A percentile compares a stretch with the other conserved stretches of the same genome.
phyloP scores from a whole-genome alignment of 2,888 invertebrate species.

The Hirtodrosophila cameraria region DNA sequence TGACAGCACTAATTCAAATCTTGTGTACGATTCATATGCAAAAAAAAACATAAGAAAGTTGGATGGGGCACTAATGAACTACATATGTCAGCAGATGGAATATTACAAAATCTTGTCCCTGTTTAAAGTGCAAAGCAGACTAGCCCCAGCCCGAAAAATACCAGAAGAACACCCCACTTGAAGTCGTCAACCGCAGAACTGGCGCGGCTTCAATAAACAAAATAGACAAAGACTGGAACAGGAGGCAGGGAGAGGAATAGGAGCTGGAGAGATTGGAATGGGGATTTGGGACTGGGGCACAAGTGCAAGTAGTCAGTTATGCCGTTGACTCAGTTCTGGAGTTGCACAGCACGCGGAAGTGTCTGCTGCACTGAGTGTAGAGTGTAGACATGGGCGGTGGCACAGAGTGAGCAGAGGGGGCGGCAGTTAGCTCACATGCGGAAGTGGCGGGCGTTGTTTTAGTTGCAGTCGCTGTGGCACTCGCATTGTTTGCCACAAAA shows the following conservation, averaged over 20 bases:
- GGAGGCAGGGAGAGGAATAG: conserved; percentile 12
- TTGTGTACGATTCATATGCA: conserved; percentile 67
- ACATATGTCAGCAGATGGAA: conserved; percentile 75
- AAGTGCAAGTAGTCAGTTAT: conserved; percentile 39
- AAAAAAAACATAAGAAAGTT: conserved; percentile 19
- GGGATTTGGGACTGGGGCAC: conserved; percentile 38
- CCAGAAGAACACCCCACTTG: conserved; percentile 47
- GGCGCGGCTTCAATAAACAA: conserved; percentile 60
- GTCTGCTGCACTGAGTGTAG: conserved; percentile 25
- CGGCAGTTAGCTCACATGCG: conserved; percentile 46
- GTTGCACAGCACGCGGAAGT: conserved; percentile 51
- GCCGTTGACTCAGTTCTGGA: conserved; percentile 25
- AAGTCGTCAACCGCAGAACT: conserved; percentile 37
- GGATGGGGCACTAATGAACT: conserved; percentile 64
- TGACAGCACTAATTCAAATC: conserved; percentile 79
- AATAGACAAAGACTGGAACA: conserved; percentile 25
- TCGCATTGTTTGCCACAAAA: conserved; percentile 65
- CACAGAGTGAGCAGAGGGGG: neutral
- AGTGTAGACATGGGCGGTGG: conserved; percentile 2
- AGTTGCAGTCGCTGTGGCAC: conserved; percentile 42
- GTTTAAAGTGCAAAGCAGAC: conserved; percentile 56
- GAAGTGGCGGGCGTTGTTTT: conserved; percentile 58
- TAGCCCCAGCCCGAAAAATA: no score
- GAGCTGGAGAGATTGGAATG: conserved; percentile 1
- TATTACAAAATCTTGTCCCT: conserved; percentile 67